Evolutionary conservation across 2,888 invertebrate species (phyloP).

Genomic region (Tipula lateralis): DNA sequence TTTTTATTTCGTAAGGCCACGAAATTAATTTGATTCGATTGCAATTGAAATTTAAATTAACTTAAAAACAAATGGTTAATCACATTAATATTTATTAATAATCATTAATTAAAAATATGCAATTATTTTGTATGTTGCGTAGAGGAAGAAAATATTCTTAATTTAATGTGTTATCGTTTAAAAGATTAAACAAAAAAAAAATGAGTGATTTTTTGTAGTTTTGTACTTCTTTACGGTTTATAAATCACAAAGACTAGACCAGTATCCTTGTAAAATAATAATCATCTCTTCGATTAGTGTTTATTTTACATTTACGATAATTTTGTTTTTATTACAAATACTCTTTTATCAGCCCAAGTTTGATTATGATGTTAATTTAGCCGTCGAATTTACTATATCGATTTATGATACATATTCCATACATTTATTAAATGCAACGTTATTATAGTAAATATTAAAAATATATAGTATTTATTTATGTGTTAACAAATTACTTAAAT

Average conservation of each 20-base stretch:
- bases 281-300: too few species aligned
- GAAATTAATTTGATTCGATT: neutral
- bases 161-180: neutral
- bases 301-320: too few species aligned
- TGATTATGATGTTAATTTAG: neutral
- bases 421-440: neutral
- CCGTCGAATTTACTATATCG: neutral
- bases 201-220: neutral
- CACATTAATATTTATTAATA: neutral
- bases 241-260: neutral
- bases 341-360: too few species aligned
- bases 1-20: neutral
- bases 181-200: neutral
- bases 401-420: neutral
- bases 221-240: neutral
- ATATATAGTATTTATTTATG: neutral
- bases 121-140: neutral
- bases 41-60: neutral
- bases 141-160: neutral
- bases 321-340: too few species aligned
- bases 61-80: neutral
- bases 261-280: too few species aligned
- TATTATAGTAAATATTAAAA: neutral
- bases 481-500: neutral
- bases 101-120: neutral